These are phyloP conservation scores for Pristionchus japonicus DNA, from an alignment of 2,888 invertebrate genomes.

Conservation along the genomic window DNA sequence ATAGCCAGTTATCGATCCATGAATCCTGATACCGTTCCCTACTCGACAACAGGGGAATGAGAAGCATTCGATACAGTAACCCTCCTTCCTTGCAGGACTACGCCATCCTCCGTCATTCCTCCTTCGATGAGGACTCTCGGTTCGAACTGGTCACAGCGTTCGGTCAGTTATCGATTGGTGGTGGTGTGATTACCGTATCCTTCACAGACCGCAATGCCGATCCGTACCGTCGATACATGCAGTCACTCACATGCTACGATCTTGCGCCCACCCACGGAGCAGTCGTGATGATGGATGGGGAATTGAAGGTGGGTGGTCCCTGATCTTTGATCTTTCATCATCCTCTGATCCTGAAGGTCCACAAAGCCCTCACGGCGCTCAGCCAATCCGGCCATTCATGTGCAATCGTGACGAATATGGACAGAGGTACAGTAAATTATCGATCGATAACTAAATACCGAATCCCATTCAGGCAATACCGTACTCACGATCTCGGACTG, in stretches of 20 bases:
- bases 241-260: slow-evolving; percentile 71
- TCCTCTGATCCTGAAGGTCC: slow-evolving; percentile 55
- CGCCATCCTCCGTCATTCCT: slow-evolving; percentile 68
- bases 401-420: slow-evolving; percentile 60
- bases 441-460: not conserved
- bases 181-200: not conserved
- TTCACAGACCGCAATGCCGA: slow-evolving; percentile 61
- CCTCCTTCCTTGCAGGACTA: slow-evolving; percentile 64
- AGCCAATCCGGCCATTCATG: slow-evolving; percentile 63
- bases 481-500: slow-evolving; percentile 69
- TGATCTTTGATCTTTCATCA: not conserved
- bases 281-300: slow-evolving; percentile 67
- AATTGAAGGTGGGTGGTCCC: slow-evolving; percentile 52
- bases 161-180: slow-evolving; percentile 50
- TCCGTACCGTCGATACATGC: slow-evolving; percentile 69
- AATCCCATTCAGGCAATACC: slow-evolving; percentile 48
- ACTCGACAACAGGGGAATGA: too few relatives aligned
- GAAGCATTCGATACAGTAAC: not conserved
- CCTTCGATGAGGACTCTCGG: slow-evolving; percentile 54
- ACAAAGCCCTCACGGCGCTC: slow-evolving; percentile 65
- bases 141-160: slow-evolving; percentile 67
- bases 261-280: slow-evolving; percentile 69
- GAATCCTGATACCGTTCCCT: not conserved
- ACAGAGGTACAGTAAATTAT: slow-evolving; percentile 32
- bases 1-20: not conserved